Evolutionary conservation across 2,113 vertebrate genomes (phyloP), one percentile per base, ranked within the genome.

Genomic region (Pituophis catenifer): DNA sequence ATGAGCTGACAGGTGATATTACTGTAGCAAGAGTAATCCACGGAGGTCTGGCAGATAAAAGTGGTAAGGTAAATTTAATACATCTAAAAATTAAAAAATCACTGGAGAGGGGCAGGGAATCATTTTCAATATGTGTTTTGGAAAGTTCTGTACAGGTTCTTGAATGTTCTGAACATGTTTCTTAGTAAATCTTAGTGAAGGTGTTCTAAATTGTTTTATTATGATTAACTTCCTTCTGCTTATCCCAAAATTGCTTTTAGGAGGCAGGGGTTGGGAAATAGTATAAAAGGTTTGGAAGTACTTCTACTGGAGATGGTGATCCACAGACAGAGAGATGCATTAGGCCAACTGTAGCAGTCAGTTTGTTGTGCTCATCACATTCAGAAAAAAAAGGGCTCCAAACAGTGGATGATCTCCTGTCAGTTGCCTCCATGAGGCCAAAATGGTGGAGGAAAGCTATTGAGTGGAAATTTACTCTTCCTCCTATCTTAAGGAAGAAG

Each of bases 1-100:
- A 99, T 0, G 99, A 99, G 93, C 89, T 97, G 95, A 98, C 99
- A 0, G 99, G 99, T 8, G 98, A 99, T 94, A 99, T 99, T 91
- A 98, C 98, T 0, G 97, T 99, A 86, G 99, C 99, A 93, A 98
- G 99, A 86, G 98, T 99, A 94, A 99, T 99, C 96, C 98, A 98
- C 0, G 99, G 99, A 26, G 99, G 99, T 7, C 98, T 99, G 94
- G 99, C 98, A 3, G 99, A 99, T 92, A 98, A 98, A 94, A 99
- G 99, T 26, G 99, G 99, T 99, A 97, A 70, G 98, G 91, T 21
- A 24, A n/a, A 59, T 89, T 93, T 86, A 59, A 96, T 95, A 89
- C 1, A 86, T 9, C 21, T 88, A 90, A 12, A 53, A 55, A 85
- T 58, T 24, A 0, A 44, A 91, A 92, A 94, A 87, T 62, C 13